Conservation (phyloP, 2,797 vertebrate genomes). For the Spondyliosoma cantharus region DNA sequence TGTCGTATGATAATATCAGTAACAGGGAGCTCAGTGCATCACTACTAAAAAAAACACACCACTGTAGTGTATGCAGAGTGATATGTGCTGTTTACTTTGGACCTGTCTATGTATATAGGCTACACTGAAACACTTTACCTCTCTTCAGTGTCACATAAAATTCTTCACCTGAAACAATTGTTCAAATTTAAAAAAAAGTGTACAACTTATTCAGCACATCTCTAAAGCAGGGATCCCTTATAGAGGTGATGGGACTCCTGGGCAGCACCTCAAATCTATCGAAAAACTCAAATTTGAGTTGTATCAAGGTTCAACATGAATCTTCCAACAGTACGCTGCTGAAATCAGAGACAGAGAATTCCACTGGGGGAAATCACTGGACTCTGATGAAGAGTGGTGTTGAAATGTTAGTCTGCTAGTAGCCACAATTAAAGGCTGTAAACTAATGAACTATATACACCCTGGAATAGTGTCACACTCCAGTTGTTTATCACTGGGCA, state of each 20-base stretch:
- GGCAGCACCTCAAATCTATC: not conserved
- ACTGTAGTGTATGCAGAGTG: not conserved
- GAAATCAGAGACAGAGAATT: not conserved
- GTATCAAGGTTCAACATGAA: not conserved
- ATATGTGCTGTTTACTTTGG: slow-evolving; percentile 1
- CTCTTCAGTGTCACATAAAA: no score
- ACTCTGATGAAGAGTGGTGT: not conserved
- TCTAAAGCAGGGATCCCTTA: not conserved
- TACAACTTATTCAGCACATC: no score
- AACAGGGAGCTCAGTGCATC: not conserved
- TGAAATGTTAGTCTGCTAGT: not conserved
- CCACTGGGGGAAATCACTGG: not conserved
- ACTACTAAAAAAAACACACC: not conserved
- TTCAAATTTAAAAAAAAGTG: no score
- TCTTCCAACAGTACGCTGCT: not conserved
- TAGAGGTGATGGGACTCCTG: not conserved
- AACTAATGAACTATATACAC: not conserved
- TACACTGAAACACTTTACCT: not conserved
- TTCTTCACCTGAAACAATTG: no score
- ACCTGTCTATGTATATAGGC: not conserved
- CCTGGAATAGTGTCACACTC: not conserved
- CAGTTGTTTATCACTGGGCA: slow-evolving; percentile 5
- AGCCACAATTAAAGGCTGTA: not conserved
- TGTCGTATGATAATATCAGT: no score
- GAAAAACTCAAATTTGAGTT: slow-evolving; percentile 6